Base-by-base conservation (phyloP, 2,888 invertebrate genomes). In the Drosophila gaucha region DNA sequence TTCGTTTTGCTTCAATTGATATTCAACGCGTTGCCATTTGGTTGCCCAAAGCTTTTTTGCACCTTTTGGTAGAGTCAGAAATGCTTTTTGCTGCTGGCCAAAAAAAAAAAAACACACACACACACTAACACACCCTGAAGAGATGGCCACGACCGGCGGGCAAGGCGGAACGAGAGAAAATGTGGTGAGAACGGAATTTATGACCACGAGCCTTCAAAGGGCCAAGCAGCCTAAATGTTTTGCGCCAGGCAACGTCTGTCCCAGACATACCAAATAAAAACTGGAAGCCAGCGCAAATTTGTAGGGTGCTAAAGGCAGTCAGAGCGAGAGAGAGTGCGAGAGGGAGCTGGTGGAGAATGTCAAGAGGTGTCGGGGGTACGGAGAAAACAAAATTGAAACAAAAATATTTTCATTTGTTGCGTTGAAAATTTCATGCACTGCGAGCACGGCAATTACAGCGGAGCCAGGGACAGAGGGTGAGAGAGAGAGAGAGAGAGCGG, bases 111-210 rank as follows among this genome's bases (percentile, higher is more conserved):
- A 16, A 50, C 46, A 31, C 56, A 39, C 46, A 54, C 49, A 46
- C 44, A 62, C 57, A 52, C 33, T 35, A 12, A 22, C 36, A 30
- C 10, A 26, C 28, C n/a, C 38, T 28, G 36, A 62, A 65, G n/a
- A 46, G 30, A 46, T 20, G 49, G 49, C 14, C 46, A 6, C n/a
- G n/a, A n/a, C n/a, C n/a, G n/a, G n/a, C n/a, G 12, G 60, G 26
- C 18, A 24, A n/a, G 35, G 38, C 8, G 26, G 31, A 35, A 18
- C 14, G 49, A 46, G 63, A 46, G 78, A 62, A 80, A 88, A 80
- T 89, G 89, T 87, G 88, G 88, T 80, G 89, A 82, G 87, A 86
- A 88, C 65, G 82, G 84, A 89, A 88, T 88, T 89, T 88, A 89
- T 89, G 76, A 87, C 85, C 89, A 75, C 71, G 78, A 82, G 85